These are phyloP conservation scores for Lytechinus pictus DNA, from an alignment of 35 echinoderm and acorn worm genomes.

Conservation along the genomic window DNA sequence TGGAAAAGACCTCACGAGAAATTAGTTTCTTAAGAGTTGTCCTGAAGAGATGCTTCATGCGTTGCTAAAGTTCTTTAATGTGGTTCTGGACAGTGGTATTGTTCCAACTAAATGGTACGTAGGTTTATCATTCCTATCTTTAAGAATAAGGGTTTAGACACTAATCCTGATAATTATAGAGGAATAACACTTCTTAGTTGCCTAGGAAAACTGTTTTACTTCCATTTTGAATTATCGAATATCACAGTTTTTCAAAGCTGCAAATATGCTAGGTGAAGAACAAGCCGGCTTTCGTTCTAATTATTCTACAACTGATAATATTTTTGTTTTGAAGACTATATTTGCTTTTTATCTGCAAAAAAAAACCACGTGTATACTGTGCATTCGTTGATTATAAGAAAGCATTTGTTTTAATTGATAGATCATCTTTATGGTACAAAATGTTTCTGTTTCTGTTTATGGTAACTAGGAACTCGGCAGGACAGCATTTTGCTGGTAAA, in stretches of 20 bases:
- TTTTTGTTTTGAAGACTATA: too few species aligned
- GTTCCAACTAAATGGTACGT: not conserved
- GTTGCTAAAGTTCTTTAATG: constrained; percentile 29
- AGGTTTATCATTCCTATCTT: not conserved
- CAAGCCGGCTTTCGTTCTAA: not conserved
- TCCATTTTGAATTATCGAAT: too few species aligned
- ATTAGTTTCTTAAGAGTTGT: constrained; percentile 15
- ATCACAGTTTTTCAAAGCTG: too few species aligned
- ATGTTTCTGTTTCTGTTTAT: too few species aligned
- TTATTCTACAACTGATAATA: too few species aligned
- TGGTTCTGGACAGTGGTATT: constrained; percentile 18
- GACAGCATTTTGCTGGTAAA: too few species aligned
- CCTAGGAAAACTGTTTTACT: not conserved
- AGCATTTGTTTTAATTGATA: too few species aligned
- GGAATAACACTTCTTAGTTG: not conserved
- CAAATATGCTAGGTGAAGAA: constrained; percentile 23
- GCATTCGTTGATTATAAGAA: too few species aligned
- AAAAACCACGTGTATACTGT: too few species aligned
- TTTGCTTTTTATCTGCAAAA: too few species aligned
- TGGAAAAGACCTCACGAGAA: constrained; percentile 15
- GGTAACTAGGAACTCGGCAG: too few species aligned
- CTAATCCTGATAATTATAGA: constrained; percentile 19
- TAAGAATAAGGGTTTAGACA: constrained; percentile 11
- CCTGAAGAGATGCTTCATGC: not conserved
- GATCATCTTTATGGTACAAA: too few species aligned